Conservation (phyloP, 53 echinoderm and acorn worm genomes). For the Arbacia lixula region DNA sequence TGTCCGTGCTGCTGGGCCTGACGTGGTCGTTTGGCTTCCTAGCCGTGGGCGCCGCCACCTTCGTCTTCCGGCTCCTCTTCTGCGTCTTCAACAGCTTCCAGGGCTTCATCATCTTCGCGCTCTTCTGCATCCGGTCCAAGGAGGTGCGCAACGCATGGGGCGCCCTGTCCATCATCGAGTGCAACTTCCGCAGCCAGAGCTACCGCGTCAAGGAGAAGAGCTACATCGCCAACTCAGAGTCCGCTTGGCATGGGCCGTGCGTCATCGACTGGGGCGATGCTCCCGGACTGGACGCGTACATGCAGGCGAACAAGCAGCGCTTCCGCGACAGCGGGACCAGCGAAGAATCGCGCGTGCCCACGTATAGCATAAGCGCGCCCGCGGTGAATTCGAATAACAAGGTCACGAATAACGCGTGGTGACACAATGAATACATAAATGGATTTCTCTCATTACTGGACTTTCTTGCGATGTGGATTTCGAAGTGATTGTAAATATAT, state of each 20-base stretch:
- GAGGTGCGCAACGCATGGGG: slow-evolving; percentile 71
- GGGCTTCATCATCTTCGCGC: slow-evolving; percentile 80
- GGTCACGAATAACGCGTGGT: slow-evolving; percentile 15
- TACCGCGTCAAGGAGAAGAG: slow-evolving; percentile 84
- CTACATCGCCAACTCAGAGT: slow-evolving; percentile 52
- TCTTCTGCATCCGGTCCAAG: slow-evolving; percentile 81
- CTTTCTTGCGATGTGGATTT: too few relatives aligned
- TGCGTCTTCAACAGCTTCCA: slow-evolving; percentile 90
- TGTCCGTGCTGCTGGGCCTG: slow-evolving; percentile 85
- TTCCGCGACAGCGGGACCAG: slow-evolving; percentile 28
- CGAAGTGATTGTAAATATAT: too few relatives aligned
- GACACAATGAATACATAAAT: too few relatives aligned
- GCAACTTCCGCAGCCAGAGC: slow-evolving; percentile 74
- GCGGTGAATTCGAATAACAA: background rate
- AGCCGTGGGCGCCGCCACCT: slow-evolving; percentile 64
- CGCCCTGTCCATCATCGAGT: slow-evolving; percentile 47
- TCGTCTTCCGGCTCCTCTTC: slow-evolving; percentile 84
- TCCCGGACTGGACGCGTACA: slow-evolving; percentile 81
- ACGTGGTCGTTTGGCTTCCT: slow-evolving; percentile 92
- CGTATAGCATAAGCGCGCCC: slow-evolving; percentile 32
- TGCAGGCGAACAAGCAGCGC: slow-evolving; percentile 56
- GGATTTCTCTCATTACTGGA: too few relatives aligned
- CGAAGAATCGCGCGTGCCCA: slow-evolving; percentile 29
- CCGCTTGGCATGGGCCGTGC: slow-evolving; percentile 68
- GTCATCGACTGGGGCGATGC: slow-evolving; percentile 71